These are phyloP conservation scores for Darevskia mixta DNA, from an alignment of 2,797 vertebrate species.

Conservation along the genomic window DNA sequence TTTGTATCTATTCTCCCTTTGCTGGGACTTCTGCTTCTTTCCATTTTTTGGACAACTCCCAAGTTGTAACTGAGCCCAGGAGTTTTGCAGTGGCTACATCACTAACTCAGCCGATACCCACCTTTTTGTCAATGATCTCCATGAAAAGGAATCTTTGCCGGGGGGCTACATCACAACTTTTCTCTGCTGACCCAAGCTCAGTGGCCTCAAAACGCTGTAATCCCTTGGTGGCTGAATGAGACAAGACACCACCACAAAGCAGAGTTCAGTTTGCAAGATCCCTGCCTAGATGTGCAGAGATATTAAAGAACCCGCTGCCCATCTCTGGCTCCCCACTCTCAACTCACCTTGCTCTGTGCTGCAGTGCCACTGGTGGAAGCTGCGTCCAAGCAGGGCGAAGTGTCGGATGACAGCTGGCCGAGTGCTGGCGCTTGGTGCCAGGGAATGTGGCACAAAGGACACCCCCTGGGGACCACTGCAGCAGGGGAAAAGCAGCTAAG, in stretches of 20 bases:
- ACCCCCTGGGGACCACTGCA: slow-evolving; percentile 79
- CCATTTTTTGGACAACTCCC: not conserved
- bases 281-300: not conserved
- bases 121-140: slow-evolving; percentile 92
- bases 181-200: slow-evolving; percentile 83
- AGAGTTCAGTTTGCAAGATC: not conserved
- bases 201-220: slow-evolving; percentile 95
- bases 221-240: slow-evolving; percentile 89
- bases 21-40: too few relatives aligned
- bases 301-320: not conserved
- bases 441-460: slow-evolving; percentile 82
- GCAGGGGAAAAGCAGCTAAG: slow-evolving; percentile 17
- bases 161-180: slow-evolving; percentile 84
- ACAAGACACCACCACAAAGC: not conserved
- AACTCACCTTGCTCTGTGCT: slow-evolving; percentile 91
- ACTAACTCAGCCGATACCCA: slow-evolving; percentile 62
- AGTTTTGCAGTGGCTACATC: not conserved
- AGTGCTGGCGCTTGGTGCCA: slow-evolving; percentile 78
- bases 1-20: too few relatives aligned
- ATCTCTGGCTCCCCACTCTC: accelerated
- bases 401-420: slow-evolving; percentile 82
- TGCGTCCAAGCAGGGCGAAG: slow-evolving; percentile 92
- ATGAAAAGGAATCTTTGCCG: slow-evolving; percentile 93
- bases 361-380: slow-evolving; percentile 94
- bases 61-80: not conserved